These are phyloP conservation scores for Oligia latruncula DNA, from an alignment of 2,888 invertebrate species.

Conservation along the genomic window DNA sequence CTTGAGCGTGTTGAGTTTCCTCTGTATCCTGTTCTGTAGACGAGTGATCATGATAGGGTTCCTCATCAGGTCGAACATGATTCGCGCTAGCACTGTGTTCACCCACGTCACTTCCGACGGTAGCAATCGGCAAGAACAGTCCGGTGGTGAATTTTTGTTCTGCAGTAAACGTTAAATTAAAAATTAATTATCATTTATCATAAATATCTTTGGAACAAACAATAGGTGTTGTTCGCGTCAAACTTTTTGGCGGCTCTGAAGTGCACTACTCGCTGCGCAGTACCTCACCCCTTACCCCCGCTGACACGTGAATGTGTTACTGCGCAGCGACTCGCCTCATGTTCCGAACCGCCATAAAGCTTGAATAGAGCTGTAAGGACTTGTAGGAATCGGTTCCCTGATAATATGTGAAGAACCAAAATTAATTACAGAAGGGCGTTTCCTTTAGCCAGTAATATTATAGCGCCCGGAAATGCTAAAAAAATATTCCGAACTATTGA, in stretches of 20 bases:
- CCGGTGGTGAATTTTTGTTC: slow-evolving; percentile 59
- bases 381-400: not conserved
- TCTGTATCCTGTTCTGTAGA: slow-evolving; percentile 95
- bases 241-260: not conserved
- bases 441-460: not conserved
- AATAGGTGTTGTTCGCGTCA: not conserved
- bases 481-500: not conserved
- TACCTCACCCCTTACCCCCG: not conserved
- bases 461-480: not conserved
- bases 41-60: slow-evolving; percentile 92
- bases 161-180: slow-evolving; percentile 2
- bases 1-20: slow-evolving; percentile 96
- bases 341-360: not conserved
- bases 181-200: not conserved
- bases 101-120: slow-evolving; percentile 92
- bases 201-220: not conserved
- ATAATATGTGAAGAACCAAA: not conserved
- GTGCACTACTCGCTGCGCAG: no score
- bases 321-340: not conserved
- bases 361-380: not conserved
- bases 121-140: slow-evolving; percentile 80
- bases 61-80: slow-evolving; percentile 95
- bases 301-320: not conserved
- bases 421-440: not conserved
- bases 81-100: slow-evolving; percentile 94